Evolutionary conservation across 2,797 vertebrate genomes (phyloP).

Genomic region (Acipenser oxyrinchus): DNA sequence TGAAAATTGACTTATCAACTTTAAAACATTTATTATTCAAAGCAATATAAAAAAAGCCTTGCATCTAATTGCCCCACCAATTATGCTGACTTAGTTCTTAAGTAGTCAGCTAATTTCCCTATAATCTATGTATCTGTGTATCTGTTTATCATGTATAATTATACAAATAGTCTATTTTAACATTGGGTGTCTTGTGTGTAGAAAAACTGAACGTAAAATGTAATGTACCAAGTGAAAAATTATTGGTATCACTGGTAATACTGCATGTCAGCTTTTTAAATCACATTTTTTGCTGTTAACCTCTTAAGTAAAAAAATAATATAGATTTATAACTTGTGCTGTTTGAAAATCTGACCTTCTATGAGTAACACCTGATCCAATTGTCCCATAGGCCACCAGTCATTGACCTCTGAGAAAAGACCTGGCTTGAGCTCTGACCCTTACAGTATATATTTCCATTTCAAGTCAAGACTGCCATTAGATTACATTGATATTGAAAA

Average conservation of each 20-base stretch:
- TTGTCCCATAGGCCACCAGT: background rate
- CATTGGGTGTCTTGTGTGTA: too few species aligned
- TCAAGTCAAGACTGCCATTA: background rate
- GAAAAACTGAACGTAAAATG: too few species aligned
- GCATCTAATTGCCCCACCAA: background rate
- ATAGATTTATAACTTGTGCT: slow-evolving; percentile 3
- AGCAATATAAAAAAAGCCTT: background rate
- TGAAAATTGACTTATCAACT: too few species aligned
- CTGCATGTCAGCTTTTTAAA: background rate
- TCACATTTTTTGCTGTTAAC: too few species aligned
- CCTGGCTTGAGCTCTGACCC: background rate
- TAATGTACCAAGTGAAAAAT: too few species aligned
- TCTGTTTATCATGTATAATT: too few species aligned
- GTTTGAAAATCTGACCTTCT: background rate
- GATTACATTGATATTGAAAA: background rate
- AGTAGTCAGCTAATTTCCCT: background rate
- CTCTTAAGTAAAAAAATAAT: background rate
- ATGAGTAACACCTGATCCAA: background rate
- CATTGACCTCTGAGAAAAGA: background rate
- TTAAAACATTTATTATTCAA: background rate
- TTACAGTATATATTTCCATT: slow-evolving; percentile 1
- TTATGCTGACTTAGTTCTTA: background rate
- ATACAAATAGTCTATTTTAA: too few species aligned
- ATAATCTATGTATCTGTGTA: background rate
- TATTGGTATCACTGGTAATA: background rate